Evolutionary conservation across 2,888 invertebrate genomes (phyloP), one percentile per base, ranked within the genome.

Genomic region (Drosophila putrida): DNA sequence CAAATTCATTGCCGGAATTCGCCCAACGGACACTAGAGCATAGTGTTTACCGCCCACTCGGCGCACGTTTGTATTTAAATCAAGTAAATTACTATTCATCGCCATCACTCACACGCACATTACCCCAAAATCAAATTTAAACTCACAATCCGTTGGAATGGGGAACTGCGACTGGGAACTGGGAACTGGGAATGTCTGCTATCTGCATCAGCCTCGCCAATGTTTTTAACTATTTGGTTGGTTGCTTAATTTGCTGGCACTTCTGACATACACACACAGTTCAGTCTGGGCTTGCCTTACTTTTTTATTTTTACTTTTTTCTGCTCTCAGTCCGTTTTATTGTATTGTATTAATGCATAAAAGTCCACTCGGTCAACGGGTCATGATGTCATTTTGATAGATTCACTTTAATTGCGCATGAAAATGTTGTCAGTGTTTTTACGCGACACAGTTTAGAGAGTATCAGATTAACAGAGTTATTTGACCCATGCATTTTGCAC

Each of bases 331-430:
- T 35, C 41, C 8, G 43, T 50, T 62, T 67, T 69, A 70, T 82
- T 60, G 75, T 78, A 82, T 78, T 79, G 80, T 80, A 61, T 79
- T 82, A 77, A 75, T 75, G 69, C 71, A 68, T 46, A 64, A 71
- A 63, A 71, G 76, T 71, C 64, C 72, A 80, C 55, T 82, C 80
- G 80, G 89, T 84, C 82, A 89, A 66, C 72, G 75, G 88, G 82
- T 86, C 88, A 89, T 86, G 89, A 86, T 86, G 89, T 86, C 85
- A 86, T 84, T 82, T 71, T 71, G 68, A 82, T 75, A 62, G 80
- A 80, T 88, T 75, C 78, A 68, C 71, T 78, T 80, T 80, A 88
- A 83, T 86, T 82, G 75, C 63, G 74, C 58, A 70, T 66, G 13
- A 46, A 63, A 71, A 51, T 36, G 33, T 64, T 38, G 46, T 36